Evolutionary conservation across 2,113 vertebrate genomes (phyloP).

Genomic region (Apodemus sylvaticus): DNA sequence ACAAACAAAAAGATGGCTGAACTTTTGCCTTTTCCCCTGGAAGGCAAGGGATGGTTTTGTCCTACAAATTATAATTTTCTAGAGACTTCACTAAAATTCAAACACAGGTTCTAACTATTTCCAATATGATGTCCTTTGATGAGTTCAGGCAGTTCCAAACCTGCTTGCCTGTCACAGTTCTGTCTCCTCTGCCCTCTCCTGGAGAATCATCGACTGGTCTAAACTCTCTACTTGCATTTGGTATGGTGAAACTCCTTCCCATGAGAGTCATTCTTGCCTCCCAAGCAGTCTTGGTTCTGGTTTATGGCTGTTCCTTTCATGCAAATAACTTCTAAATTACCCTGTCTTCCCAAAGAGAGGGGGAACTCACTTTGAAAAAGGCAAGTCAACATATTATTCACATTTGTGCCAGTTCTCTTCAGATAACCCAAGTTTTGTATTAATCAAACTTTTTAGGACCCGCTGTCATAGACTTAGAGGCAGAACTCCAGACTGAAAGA

Average conservation of each 20-base stretch:
- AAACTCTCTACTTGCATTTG: constrained; percentile 1
- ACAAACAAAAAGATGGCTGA: no score
- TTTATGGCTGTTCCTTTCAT: neutral
- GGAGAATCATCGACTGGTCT: neutral
- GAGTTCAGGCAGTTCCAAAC: constrained; percentile 3
- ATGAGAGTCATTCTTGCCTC: neutral
- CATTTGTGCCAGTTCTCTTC: constrained; percentile 23
- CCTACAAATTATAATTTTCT: constrained; percentile 8
- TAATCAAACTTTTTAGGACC: constrained; percentile 16
- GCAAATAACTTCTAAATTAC: constrained; percentile 17
- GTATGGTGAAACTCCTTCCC: neutral
- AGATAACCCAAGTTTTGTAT: constrained; percentile 6
- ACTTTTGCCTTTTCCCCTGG: neutral
- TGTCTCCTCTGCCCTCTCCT: neutral
- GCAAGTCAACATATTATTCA: neutral
- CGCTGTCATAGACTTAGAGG: neutral
- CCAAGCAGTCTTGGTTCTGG: neutral
- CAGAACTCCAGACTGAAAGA: neutral
- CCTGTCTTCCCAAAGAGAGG: neutral
- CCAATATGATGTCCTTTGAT: constrained; percentile 33
- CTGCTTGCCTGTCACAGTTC: neutral
- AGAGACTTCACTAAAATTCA: constrained; percentile 25
- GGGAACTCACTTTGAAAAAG: neutral
- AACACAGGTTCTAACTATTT: constrained; percentile 26
- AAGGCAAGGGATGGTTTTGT: neutral